These are phyloP conservation scores for Anthoscopus minutus DNA, from an alignment of 2,113 vertebrate genomes.

Conservation along the genomic window DNA sequence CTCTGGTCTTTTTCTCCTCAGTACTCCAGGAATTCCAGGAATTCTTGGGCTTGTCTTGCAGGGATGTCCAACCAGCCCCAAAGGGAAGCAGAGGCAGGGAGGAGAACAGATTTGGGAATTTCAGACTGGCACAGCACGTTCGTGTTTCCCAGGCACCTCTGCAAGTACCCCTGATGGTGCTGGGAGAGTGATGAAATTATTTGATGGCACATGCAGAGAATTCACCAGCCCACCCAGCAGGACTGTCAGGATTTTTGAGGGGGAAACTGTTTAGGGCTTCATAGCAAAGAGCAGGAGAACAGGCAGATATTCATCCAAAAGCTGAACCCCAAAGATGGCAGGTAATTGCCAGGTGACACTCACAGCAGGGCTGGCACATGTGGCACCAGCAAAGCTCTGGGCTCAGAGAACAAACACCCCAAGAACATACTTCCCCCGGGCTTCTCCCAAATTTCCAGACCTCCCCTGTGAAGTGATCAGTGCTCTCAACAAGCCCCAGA, in stretches of 20 bases:
- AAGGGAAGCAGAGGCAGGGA: neutral
- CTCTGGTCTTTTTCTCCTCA: neutral
- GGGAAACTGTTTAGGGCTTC: neutral
- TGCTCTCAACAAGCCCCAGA: neutral
- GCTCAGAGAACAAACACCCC: neutral
- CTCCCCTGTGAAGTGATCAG: neutral
- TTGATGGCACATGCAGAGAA: fast-evolving
- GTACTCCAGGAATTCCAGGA: neutral
- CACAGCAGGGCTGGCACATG: neutral
- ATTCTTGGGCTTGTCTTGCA: neutral
- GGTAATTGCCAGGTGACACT: neutral
- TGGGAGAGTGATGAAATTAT: neutral
- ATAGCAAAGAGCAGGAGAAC: neutral
- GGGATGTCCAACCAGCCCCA: neutral
- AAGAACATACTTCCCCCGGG: neutral
- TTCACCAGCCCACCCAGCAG: neutral
- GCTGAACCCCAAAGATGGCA: neutral
- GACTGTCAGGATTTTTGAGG: neutral
- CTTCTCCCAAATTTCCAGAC: neutral
- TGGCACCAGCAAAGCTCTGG: neutral
- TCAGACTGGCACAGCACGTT: neutral
- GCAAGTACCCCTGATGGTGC: neutral
- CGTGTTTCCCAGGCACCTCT: neutral
- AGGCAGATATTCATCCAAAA: neutral
- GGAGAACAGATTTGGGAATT: neutral